These are phyloP conservation scores for Mya arenaria DNA, from an alignment of 1,140 invertebrate genomes.

Conservation along the genomic window DNA sequence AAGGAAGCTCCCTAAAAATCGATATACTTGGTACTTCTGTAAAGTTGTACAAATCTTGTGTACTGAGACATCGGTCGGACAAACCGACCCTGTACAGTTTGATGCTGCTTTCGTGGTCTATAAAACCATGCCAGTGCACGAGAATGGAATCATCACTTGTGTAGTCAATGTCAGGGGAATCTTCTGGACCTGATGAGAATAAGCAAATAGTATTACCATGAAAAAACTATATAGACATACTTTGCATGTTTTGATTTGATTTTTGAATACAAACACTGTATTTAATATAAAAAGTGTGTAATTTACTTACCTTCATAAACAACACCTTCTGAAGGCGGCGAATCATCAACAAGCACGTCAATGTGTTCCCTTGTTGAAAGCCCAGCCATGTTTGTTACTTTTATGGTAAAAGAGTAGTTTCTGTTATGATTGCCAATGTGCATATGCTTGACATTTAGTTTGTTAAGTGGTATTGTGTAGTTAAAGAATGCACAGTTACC, in stretches of 20 bases:
- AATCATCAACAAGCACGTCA: conserved; percentile 58
- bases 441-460: conserved; percentile 43
- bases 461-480: conserved; percentile 52
- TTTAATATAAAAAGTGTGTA: no score
- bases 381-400: conserved; percentile 56
- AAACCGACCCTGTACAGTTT: conserved; percentile 53
- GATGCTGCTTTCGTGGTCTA: conserved; percentile 67
- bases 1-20: not conserved
- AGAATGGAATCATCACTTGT: conserved; percentile 48
- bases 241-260: no score
- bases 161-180: conserved; percentile 59
- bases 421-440: conserved; percentile 63
- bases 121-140: conserved; percentile 63
- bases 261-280: no score
- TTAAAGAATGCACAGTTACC: conserved; percentile 46
- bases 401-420: conserved; percentile 56
- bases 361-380: conserved; percentile 37
- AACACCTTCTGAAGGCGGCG: conserved; percentile 57
- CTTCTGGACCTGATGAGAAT: conserved; percentile 16
- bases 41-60: conserved; percentile 29
- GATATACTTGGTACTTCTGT: not conserved
- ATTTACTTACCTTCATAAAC: conserved; percentile 62
- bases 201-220: no score
- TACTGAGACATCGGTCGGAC: conserved; percentile 26
- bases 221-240: no score